A percentile compares a stretch with the other conserved stretches of the same genome.
Evolutionary conservation across 2,888 invertebrate genomes (phyloP).

Genomic region (Hyposoter dolosus): DNA sequence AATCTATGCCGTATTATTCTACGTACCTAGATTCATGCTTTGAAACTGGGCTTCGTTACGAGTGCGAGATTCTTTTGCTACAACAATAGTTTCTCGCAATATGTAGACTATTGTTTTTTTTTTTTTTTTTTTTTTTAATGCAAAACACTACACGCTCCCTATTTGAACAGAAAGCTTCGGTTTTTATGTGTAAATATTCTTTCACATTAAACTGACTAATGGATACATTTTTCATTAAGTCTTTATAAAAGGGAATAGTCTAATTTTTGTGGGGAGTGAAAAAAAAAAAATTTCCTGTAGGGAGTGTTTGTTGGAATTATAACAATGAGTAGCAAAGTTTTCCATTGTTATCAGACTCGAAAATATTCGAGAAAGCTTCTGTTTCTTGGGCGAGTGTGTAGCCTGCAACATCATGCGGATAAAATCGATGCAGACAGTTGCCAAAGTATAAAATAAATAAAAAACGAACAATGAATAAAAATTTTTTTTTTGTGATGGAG

Average conservation of each 20-base stretch:
- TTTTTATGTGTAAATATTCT: neutral
- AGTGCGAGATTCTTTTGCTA: slow-evolving; percentile 29
- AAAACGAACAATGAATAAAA: slow-evolving; percentile 16
- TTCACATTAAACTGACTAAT: neutral
- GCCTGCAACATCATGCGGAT: neutral
- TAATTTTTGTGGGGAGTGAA: neutral
- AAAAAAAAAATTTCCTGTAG: neutral
- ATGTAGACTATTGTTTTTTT: slow-evolving; percentile 16
- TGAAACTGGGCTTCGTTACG: slow-evolving; percentile 32
- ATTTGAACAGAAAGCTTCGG: slow-evolving; percentile 1
- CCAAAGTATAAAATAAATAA: neutral
- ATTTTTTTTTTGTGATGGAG: neutral
- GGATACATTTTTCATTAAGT: neutral
- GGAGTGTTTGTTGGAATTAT: neutral
- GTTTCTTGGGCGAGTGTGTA: neutral
- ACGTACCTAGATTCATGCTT: slow-evolving; percentile 22
- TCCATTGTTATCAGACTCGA: slow-evolving; percentile 1
- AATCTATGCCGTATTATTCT: neutral
- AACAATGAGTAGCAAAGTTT: neutral
- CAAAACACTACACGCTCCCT: neutral
- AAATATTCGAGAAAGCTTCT: neutral
- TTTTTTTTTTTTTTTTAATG: slow-evolving; percentile 14
- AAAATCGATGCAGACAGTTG: slow-evolving; percentile 9
- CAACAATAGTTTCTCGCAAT: slow-evolving; percentile 13
- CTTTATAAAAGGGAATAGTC: neutral